phyloP scores from a whole-genome alignment of 2,113 vertebrate species.

The Myodes glareolus region DNA sequence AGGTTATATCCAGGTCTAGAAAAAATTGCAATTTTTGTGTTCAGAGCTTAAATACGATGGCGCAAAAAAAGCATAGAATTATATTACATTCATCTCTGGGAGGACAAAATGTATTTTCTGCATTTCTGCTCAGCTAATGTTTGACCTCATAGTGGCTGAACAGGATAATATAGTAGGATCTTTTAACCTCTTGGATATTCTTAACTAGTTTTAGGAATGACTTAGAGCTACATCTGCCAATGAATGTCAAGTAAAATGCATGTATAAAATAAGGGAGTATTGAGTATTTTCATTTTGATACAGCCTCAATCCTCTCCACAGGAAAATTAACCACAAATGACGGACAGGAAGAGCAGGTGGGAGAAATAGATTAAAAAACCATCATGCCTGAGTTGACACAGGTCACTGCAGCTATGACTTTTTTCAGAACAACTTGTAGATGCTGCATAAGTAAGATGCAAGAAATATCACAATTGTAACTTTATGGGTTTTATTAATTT shows the following conservation, averaged over 20 bases:
- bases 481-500: background rate
- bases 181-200: background rate
- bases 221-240: background rate
- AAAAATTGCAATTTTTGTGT: no score
- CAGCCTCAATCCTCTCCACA: background rate
- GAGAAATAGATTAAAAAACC: background rate
- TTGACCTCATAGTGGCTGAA: background rate
- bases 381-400: background rate
- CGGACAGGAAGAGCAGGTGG: background rate
- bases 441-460: background rate
- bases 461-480: background rate
- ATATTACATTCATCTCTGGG: background rate
- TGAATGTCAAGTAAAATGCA: background rate
- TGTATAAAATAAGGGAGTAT: background rate
- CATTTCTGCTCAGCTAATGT: background rate
- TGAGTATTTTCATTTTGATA: background rate
- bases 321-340: background rate
- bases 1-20: background rate
- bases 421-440: background rate
- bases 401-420: background rate
- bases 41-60: background rate
- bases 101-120: background rate
- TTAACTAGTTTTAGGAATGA: conserved; percentile 1
- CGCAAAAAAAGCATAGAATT: background rate
- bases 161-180: background rate